Evolutionary conservation across 2,113 vertebrate species (phyloP), one percentile per base, ranked within the genome.

Genomic region (Eubucco bourcierii): DNA sequence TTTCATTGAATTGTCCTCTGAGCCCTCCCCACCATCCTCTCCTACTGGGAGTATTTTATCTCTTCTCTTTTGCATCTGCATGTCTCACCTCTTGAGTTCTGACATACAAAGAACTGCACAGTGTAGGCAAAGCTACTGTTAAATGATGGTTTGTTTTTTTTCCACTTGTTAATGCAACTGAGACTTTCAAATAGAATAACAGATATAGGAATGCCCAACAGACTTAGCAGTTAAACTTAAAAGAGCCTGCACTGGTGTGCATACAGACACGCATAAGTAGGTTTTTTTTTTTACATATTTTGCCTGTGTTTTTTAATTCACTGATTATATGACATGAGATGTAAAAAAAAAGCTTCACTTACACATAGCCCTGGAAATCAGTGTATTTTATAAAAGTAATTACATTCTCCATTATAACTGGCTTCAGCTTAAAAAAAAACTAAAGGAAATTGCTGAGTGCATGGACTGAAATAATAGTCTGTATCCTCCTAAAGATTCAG

Each of bases 21-120:
- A 78, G 47, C 27, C 33, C 80, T 90, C 63, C 21, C 16, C 28
- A 37, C 66, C 21, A 28, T 44, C 58, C 79, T 17, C 31, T 89
- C 52, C 63, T 64, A 21, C 14, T 73, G 75, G 75, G 55, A 89
- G 64, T 37, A 12, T 52, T 76, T 84, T 4, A 24, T n/a, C 17
- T 76, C 28, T 37, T 81, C 60, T 68, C n/a, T 91, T 74, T 50
- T n/a, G 25, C 34, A 10, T 29, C 74, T 77, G 24, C 31, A 4
- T 9, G 28, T 76, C 64, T 87, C 11, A 10, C 8, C 15, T 85
- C 56, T 60, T 56, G 76, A 3, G 10, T 83, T 91, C 46, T 63
- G 67, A 63, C 10, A 34, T 58, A 33, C 2, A 44, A 50, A 84
- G 50, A 82, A 44, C 11, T 70, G 24, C 72, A 52, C 0, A 0